Base-by-base conservation (phyloP, 2,888 invertebrate species). In the Mesoligia furuncula region DNA sequence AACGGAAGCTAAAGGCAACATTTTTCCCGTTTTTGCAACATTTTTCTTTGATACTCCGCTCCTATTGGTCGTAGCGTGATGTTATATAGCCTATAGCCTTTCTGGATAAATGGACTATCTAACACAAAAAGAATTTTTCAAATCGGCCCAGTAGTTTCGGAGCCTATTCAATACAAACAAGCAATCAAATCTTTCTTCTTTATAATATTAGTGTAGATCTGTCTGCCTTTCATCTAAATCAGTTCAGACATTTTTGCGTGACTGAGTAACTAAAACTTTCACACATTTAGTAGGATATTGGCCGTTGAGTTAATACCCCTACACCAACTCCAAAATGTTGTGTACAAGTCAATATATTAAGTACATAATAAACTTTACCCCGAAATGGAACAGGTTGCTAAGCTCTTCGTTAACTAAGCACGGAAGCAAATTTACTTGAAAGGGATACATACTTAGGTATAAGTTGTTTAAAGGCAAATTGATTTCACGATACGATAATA, bases 311-410 rank as follows among this genome's bases (percentile, higher is more conserved):
- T 48, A 61, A 75, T 39, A 42, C 17, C 11, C 1, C 17, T 31
- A 5, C 17, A 24, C 17, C 36, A 61, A 69, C 57, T 45, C 9
- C 20, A 64, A 73, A 57, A 57, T 74, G 0, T 64, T 71, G 42
- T 51, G 7, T 45, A 61, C 9, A 42, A 73, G 62, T 48, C 36
- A 62, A 64, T 54, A 62, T 62, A 48, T 39, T 59, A 77, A 17
- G 57, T 51, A 36, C 42, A 45, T 45, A 27, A 45, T 57, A 54
- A 78, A 81, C 45, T 73, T 81, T 45, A 78, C 11, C 45, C 45
- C 17, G 45, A 74, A 75, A 64, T 48, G 45, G 64, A 78, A 81
- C 81, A 74, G 45, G 81, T 78, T 81, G 45, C 15, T 64, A 39
- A 64, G 45, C 64, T 75, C 20, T 64, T 57, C 54, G n/a, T 65